Conservation (phyloP, 2,113 vertebrate genomes). For the Lichenostomus cassidix region DNA sequence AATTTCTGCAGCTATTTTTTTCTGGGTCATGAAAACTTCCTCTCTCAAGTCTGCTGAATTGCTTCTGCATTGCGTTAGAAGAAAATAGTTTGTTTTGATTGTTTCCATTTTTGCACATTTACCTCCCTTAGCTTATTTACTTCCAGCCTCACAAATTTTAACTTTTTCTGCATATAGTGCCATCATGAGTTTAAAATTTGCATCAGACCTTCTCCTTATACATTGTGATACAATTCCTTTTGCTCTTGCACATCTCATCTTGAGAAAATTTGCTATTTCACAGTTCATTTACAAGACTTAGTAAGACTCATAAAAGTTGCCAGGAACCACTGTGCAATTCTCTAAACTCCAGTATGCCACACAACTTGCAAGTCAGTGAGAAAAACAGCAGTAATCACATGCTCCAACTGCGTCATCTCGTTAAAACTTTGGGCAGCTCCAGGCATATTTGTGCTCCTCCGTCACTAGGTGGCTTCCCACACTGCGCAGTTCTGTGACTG, state of each 20-base stretch:
- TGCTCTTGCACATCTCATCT: background rate
- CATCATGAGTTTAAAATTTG: background rate
- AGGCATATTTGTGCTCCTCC: conserved; percentile 19
- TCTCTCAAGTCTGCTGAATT: background rate
- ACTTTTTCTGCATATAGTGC: background rate
- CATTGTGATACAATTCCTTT: background rate
- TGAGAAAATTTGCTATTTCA: background rate
- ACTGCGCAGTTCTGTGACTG: background rate
- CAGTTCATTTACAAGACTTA: background rate
- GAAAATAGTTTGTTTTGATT: conserved; percentile 5
- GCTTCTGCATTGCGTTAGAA: background rate
- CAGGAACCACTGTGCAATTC: background rate
- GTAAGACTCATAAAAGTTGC: background rate
- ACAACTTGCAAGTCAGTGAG: background rate
- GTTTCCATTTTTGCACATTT: conserved; percentile 3
- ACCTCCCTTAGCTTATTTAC: background rate
- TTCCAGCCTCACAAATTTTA: background rate
- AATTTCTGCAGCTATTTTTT: background rate
- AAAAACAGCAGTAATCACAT: conserved; percentile 22
- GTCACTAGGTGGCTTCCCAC: conserved; percentile 60
- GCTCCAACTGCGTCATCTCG: conserved; percentile 38
- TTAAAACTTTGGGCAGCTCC: conserved; percentile 25
- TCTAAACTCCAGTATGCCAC: background rate
- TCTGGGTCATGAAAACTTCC: background rate
- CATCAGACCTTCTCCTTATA: background rate